Conservation (phyloP, 2,113 vertebrate species). For the Ranitomeya variabilis region DNA sequence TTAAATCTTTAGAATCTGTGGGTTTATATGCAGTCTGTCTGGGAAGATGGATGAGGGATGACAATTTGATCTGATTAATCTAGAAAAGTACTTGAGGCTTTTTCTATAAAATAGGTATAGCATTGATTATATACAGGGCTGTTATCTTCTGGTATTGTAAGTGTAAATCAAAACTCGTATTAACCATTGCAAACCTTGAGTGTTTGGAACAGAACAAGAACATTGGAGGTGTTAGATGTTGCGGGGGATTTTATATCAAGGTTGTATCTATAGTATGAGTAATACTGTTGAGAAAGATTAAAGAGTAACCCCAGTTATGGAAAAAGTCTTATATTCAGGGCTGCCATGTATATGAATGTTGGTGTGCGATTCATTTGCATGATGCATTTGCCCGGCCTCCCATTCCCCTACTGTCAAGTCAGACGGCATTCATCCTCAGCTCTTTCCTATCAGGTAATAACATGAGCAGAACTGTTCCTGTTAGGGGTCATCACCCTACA, state of each 20-base stretch:
- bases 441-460: constrained; percentile 89
- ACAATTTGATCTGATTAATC: neutral
- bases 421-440: constrained; percentile 71
- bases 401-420: neutral
- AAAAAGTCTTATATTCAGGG: neutral
- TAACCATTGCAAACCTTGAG: neutral
- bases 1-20: neutral
- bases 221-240: neutral
- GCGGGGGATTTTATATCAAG: neutral
- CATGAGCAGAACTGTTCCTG: constrained; percentile 80
- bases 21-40: neutral
- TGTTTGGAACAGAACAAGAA: neutral
- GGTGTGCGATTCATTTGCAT: constrained; percentile 23
- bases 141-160: neutral
- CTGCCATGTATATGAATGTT: neutral
- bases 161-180: neutral
- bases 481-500: constrained; percentile 79
- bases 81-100: neutral
- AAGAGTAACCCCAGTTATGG: neutral
- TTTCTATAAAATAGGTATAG: neutral
- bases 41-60: neutral
- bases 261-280: neutral
- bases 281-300: neutral
- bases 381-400: constrained; percentile 4
- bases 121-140: neutral